Evolutionary conservation across 2,113 vertebrate genomes (phyloP).

Genomic region (Azemiops feae): DNA sequence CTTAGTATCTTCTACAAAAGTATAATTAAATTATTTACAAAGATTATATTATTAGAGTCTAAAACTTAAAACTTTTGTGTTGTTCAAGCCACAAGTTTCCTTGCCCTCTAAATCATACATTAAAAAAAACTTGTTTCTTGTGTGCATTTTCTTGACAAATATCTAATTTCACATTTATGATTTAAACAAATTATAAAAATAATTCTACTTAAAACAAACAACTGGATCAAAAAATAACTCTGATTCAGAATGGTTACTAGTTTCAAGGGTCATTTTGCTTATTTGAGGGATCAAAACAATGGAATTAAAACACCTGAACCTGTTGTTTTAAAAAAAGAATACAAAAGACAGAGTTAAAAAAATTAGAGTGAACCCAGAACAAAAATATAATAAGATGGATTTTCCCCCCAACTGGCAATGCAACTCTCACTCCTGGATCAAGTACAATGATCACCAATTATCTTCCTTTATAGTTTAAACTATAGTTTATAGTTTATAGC

Average conservation of each 20-base stretch:
- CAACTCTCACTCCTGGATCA: neutral
- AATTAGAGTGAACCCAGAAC: neutral
- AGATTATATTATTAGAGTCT: neutral
- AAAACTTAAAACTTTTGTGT: neutral
- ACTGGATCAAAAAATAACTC: neutral
- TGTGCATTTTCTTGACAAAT: neutral
- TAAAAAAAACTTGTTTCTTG: neutral
- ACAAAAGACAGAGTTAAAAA: neutral
- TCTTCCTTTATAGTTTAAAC: neutral
- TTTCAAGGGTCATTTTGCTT: conserved; percentile 61
- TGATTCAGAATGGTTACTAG: neutral
- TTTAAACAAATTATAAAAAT: neutral
- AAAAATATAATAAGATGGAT: neutral
- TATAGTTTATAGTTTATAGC: neutral
- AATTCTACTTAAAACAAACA: neutral
- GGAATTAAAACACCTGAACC: conserved; percentile 38
- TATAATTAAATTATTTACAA: neutral
- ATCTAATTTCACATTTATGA: neutral
- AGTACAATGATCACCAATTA: neutral
- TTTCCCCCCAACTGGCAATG: neutral
- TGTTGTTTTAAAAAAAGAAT: conserved; percentile 18
- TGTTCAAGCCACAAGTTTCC: neutral
- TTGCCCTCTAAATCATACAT: conserved; percentile 18
- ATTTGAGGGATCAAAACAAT: conserved; percentile 32
- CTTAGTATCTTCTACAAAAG: neutral